Conservation (phyloP, 53 echinoderm and acorn worm genomes). For the Antedon mediterranea region DNA sequence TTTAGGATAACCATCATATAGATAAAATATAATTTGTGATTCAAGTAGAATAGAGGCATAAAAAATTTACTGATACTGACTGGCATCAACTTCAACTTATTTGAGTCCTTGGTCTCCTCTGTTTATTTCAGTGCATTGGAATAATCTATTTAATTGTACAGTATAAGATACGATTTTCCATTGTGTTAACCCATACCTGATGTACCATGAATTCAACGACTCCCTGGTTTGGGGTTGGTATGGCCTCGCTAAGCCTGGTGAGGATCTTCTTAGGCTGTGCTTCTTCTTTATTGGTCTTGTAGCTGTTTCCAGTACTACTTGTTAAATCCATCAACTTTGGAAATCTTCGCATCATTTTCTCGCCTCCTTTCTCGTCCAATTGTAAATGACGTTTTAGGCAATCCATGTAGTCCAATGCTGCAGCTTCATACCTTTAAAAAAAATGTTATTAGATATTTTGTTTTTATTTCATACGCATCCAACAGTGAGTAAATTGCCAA, state of each 20-base stretch:
- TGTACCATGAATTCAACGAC: neutral
- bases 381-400: slow-evolving; percentile 57
- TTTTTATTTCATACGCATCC: too few relatives aligned
- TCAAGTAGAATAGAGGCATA: too few relatives aligned
- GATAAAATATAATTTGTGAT: too few relatives aligned
- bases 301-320: slow-evolving; percentile 9
- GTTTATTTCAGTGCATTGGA: too few relatives aligned
- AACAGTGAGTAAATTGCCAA: too few relatives aligned
- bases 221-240: neutral
- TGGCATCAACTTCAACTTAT: too few relatives aligned
- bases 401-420: slow-evolving; percentile 31
- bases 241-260: neutral
- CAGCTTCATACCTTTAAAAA: slow-evolving; percentile 36
- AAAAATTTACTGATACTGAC: too few relatives aligned
- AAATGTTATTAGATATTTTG: too few relatives aligned
- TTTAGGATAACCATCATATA: too few relatives aligned
- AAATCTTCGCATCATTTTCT: neutral
- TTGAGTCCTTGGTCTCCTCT: too few relatives aligned
- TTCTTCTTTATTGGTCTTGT: neutral
- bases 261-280: neutral
- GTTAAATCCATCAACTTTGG: slow-evolving; percentile 37
- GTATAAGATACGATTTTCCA: too few relatives aligned
- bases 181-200: neutral
- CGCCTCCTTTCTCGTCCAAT: slow-evolving; percentile 21
- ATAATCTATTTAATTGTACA: too few relatives aligned